Conservation (phyloP, 2,888 invertebrate genomes). For the Lasioglossum morio region DNA sequence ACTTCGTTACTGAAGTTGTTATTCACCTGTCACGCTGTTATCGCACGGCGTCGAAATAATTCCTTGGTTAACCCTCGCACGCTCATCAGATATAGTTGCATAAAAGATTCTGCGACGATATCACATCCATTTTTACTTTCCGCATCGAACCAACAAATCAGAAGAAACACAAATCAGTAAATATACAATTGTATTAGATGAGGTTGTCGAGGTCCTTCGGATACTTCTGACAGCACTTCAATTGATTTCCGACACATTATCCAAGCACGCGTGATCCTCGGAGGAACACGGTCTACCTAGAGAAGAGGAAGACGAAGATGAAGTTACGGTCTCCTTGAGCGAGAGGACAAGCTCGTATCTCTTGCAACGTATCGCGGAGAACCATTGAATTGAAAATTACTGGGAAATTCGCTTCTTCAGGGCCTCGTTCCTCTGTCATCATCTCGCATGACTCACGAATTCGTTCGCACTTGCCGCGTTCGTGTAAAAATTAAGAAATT, state of each 20-base stretch:
- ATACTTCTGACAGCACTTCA: not conserved
- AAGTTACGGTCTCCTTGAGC: not conserved
- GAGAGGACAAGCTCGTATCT: not conserved
- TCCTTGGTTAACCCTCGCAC: not conserved
- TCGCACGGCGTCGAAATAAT: not conserved
- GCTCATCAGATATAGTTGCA: not conserved
- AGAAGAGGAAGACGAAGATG: not conserved
- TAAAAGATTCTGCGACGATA: not conserved
- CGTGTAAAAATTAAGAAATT: not conserved
- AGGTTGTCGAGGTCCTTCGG: not conserved
- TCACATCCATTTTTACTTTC: not conserved
- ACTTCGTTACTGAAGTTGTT: not conserved
- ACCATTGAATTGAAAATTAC: constrained; percentile 1
- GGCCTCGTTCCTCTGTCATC: not conserved
- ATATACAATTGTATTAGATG: too few species aligned
- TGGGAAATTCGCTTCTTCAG: not conserved
- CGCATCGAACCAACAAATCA: not conserved
- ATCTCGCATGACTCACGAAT: not conserved
- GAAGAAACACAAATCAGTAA: too few species aligned
- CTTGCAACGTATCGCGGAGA: not conserved
- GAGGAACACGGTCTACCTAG: not conserved
- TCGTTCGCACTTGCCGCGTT: not conserved
- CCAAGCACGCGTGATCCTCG: not conserved
- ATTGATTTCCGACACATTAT: not conserved
- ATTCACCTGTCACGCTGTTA: constrained; percentile 20